Base-by-base conservation (phyloP, 2,113 vertebrate genomes). In the Osmerus mordax region DNA sequence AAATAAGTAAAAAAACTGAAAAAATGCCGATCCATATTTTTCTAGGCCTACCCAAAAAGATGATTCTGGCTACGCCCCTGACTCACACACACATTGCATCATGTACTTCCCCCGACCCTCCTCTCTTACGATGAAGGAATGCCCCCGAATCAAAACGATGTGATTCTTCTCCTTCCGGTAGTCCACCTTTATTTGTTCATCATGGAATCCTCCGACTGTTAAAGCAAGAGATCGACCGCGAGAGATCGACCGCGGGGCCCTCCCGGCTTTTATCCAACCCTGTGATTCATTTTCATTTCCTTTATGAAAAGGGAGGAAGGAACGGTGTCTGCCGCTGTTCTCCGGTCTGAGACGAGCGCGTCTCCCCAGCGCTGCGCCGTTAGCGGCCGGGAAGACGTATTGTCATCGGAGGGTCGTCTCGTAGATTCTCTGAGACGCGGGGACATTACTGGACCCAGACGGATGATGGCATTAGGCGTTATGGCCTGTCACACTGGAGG, bases 271-370 rank as follows among this genome's bases (percentile, higher is more conserved):
- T 88, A 91, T 90, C 89, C 91, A 81, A 81, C 74, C 77, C 73
- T 80, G 86, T 89, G 87, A 87, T 87, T 91, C 89, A 87, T 91
- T 89, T 86, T 85, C 87, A 87, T 88, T 87, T 78, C 79, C 80
- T 63, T 73, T 65, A 72, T 74, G 79, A 81, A 32, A 65, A 60
- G 58, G 78, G 81, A 69, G 36, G 29, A 65, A 84, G 79, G 56
- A 0, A 72, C 76, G 74, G 61, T 11, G 80, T 82, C 80, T 73
- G 16, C 15, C 19, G 72, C 80, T 73, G 80, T 88, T 84, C 80
- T 76, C 85, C 85, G 74, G 72, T 77, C 76, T 2, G 65, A 71
- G 83, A 84, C 78, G 52, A 73, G 77, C 69, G 25, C 32, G 73
- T 74, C 75, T 55, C 55, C 25, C 61, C 41, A 19, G 16, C 25